A percentile compares a stretch with the other conserved stretches of the same genome.
Evolutionary conservation across 2,888 invertebrate genomes (phyloP).

Genomic region (Archips crataeganus): DNA sequence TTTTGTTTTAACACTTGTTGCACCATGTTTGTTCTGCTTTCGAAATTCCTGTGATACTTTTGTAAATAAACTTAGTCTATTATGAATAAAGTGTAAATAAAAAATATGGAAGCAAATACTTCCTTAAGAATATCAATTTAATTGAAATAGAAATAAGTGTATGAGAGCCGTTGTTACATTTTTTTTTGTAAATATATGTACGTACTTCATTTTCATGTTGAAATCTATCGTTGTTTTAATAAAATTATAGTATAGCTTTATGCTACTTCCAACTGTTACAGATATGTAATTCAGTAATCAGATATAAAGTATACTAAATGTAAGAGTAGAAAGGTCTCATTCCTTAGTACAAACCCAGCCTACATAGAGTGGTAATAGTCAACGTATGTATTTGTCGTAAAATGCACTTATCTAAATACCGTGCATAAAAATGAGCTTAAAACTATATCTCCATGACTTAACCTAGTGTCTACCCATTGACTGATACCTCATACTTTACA

Average conservation of each 20-base stretch:
- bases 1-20: conserved; percentile 6
- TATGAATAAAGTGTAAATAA: conserved; percentile 40
- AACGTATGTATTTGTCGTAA: conserved; percentile 17
- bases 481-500: conserved; percentile 4
- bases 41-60: conserved; percentile 78
- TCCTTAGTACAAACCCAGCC: conserved; percentile 26
- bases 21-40: conserved; percentile 44
- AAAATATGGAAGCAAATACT: not conserved
- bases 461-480: conserved; percentile 2
- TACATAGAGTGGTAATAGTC: conserved; percentile 6
- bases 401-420: conserved; percentile 15
- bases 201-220: not conserved
- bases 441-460: not conserved
- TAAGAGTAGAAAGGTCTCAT: conserved; percentile 17
- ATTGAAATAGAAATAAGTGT: conserved; percentile 1
- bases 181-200: conserved; percentile 21
- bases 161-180: not conserved
- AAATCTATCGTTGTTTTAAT: conserved; percentile 14
- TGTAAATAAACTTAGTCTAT: conserved; percentile 64
- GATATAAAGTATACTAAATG: conserved; percentile 1
- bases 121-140: not conserved
- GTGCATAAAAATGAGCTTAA: conserved; percentile 32
- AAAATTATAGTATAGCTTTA: not conserved
- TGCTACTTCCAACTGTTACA: not conserved
- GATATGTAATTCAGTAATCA: conserved; percentile 4